A percentile compares a stretch with the other conserved stretches of the same genome.
phyloP scores from a whole-genome alignment of 2,113 vertebrate species.

The Hymenochirus boettgeri region DNA sequence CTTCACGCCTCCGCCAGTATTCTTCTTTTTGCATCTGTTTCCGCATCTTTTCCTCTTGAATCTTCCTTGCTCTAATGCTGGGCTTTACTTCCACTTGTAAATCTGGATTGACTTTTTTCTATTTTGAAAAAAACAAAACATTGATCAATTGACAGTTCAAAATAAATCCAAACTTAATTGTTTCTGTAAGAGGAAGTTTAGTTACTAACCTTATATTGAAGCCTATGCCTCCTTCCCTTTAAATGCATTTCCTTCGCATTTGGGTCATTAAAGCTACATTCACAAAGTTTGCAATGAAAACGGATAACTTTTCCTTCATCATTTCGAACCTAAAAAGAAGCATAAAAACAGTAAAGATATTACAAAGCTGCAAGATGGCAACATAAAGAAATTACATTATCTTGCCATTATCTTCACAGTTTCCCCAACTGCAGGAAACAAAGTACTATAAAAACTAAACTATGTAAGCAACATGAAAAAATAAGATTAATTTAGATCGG shows the following conservation, averaged over 20 bases:
- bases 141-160: too few relatives aligned
- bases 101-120: conserved; percentile 99
- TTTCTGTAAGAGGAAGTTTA: background rate
- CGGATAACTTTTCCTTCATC: conserved; percentile 97
- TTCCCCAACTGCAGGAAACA: too few relatives aligned
- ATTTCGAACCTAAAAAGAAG: conserved; percentile 78
- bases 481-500: too few relatives aligned
- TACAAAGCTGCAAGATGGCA: too few relatives aligned
- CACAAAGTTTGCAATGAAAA: conserved; percentile 95
- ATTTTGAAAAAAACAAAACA: conserved; percentile 41
- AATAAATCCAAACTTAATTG: too few relatives aligned
- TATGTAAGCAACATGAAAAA: too few relatives aligned
- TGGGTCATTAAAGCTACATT: conserved; percentile 96
- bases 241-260: conserved; percentile 98
- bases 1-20: conserved; percentile 93
- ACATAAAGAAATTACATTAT: too few relatives aligned
- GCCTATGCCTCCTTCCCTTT: conserved; percentile 87
- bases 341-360: background rate
- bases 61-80: conserved; percentile 92
- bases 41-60: conserved; percentile 97
- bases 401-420: too few relatives aligned
- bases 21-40: conserved; percentile 98
- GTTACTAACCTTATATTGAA: conserved; percentile 87
- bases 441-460: too few relatives aligned
- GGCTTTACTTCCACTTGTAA: conserved; percentile 97